Evolutionary conservation across 2,797 vertebrate genomes (phyloP).

Genomic region (Coregonus sp.): DNA sequence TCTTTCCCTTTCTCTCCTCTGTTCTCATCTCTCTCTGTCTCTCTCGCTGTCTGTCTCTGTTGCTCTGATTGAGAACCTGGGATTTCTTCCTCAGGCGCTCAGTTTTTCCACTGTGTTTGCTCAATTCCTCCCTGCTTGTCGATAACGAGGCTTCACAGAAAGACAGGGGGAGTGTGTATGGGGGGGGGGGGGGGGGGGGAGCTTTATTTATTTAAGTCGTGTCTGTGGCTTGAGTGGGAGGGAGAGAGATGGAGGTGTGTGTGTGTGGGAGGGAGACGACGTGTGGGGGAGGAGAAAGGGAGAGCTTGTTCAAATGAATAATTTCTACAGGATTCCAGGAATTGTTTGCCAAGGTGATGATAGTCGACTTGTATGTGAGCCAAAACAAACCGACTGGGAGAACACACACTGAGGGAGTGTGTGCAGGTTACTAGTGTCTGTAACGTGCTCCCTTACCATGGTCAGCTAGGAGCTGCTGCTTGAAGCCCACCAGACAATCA

Average conservation of each 20-base stretch:
- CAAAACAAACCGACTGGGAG: constrained; percentile 76
- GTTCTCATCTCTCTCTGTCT: not conserved
- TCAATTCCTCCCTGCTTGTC: constrained; percentile 52
- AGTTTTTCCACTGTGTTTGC: constrained; percentile 38
- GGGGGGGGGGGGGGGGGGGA: constrained; percentile 20
- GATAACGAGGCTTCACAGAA: constrained; percentile 30
- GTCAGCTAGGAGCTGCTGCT: constrained; percentile 36
- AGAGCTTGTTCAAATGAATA: constrained; percentile 79
- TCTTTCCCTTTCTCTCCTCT: not conserved
- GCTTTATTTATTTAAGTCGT: constrained; percentile 59
- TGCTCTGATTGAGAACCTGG: not conserved
- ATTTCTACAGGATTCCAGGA: constrained; percentile 83
- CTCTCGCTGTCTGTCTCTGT: not conserved
- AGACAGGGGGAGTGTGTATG: constrained; percentile 27
- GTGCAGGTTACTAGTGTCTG: constrained; percentile 60
- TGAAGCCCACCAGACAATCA: constrained; percentile 48
- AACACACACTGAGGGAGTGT: constrained; percentile 43
- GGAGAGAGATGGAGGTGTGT: constrained; percentile 11
- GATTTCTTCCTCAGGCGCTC: not conserved
- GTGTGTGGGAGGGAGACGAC: not conserved
- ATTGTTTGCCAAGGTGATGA: constrained; percentile 85
- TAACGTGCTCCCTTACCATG: constrained; percentile 61
- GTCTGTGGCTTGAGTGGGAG: constrained; percentile 34
- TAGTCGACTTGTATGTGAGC: constrained; percentile 78
- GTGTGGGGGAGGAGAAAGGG: constrained; percentile 38